These are phyloP conservation scores for Porphyrio hochstetteri DNA, from an alignment of 2,113 vertebrate genomes.

Conservation along the genomic window DNA sequence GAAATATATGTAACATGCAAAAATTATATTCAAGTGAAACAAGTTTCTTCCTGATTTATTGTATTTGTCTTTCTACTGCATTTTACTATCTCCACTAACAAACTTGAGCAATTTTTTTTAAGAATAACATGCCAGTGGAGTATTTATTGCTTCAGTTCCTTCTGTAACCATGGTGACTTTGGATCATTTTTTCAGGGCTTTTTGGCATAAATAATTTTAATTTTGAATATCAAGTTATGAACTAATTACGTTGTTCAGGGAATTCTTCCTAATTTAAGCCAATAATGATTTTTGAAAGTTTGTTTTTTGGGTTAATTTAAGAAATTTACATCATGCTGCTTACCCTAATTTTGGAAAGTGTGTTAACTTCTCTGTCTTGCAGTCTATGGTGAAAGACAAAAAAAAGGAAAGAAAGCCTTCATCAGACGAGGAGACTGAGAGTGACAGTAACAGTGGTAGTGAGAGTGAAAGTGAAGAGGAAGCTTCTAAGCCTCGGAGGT, in stretches of 20 bases:
- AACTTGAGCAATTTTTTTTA: background rate
- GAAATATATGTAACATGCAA: background rate
- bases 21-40: background rate
- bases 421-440: conserved; percentile 81
- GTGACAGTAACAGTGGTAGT: conserved; percentile 81
- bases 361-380: conserved; percentile 29
- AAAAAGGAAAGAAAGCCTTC: conserved; percentile 82
- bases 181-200: background rate
- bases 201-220: background rate
- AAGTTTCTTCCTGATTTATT: background rate
- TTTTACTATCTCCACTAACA: background rate
- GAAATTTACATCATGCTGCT: background rate
- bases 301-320: background rate
- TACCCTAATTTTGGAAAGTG: background rate
- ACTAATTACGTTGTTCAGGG: background rate
- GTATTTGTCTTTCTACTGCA: background rate
- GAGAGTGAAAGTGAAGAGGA: conserved; percentile 81
- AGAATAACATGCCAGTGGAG: background rate
- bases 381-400: conserved; percentile 90
- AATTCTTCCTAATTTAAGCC: background rate
- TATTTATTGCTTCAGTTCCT: background rate
- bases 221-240: background rate
- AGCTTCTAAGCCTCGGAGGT: conserved; percentile 80
- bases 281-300: background rate
- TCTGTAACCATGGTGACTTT: background rate